Base-by-base conservation (phyloP, 1,140 invertebrate genomes). In the Himalopsyche phryganea region DNA sequence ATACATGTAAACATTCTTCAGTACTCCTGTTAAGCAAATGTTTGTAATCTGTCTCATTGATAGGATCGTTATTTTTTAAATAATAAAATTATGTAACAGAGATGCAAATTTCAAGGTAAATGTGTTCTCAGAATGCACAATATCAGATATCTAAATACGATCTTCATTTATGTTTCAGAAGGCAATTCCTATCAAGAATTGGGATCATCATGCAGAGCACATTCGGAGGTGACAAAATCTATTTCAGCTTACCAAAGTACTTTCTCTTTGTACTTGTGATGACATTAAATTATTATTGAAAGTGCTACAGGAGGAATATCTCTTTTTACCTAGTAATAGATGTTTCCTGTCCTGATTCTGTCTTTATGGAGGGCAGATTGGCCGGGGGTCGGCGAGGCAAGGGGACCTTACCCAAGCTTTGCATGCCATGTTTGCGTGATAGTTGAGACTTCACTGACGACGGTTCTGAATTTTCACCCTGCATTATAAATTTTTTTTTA, bases 371-470 rank as follows among this genome's bases (percentile, higher is more conserved):
- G 76, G 95, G 94, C 80, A 97, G 82, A 85, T 96, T 95, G 73
- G 92, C 93, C 78, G 95, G 95, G 79, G 93, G 91, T 76, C 94
- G 89, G 78, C 94, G 88, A 76, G 91, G 89, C 77, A 87, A 91
- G 75, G 91, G 92, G 79, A 97, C 92, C 88, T 96, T 97, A 81
- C 94, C 94, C 86, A 98, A 86, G 81, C 86, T 92, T 90, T 96
- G 94, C 86, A 97, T 92, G 84, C 94, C 94, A 96, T 96, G 92
- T 90, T 96, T 95, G 75, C 90, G 88, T 70, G 85, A 85, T 81
- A 88, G 81, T 83, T 90, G 86, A 79, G 88, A 92, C 81, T 91
- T 92, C 69, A 90, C 88, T 74, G 88, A 87, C 69, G 88, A 87
- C 71, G 89, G 87, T 79, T 92, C 90, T 71, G 84, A 88, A 77